Percentiles rank a stretch among this genome's conserved stretches.
These are phyloP conservation scores for Syngnathus acus DNA, from an alignment of 2,797 vertebrate genomes.

Conservation along the genomic window DNA sequence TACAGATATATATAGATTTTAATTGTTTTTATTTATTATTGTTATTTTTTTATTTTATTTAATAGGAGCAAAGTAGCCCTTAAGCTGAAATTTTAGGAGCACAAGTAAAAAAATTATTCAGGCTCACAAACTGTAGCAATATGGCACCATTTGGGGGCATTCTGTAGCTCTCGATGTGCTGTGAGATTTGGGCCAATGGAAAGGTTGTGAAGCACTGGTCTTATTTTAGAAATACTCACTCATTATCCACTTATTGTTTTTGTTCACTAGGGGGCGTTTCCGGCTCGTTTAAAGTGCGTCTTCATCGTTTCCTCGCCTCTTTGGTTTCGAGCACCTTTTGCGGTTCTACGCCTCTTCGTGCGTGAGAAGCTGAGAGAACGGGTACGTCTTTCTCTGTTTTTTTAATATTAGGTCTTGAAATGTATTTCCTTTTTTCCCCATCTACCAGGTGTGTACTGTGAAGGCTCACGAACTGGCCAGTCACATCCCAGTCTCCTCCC, in stretches of 20 bases:
- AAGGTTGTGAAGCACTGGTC: not conserved
- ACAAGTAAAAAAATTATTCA: too few species aligned
- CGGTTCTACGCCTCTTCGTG: slow-evolving; percentile 78
- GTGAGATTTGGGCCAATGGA: not conserved
- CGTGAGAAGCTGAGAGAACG: slow-evolving; percentile 79
- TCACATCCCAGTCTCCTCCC: slow-evolving; percentile 76
- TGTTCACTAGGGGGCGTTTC: slow-evolving; percentile 75
- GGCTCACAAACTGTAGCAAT: too few species aligned
- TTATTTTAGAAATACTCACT: not conserved
- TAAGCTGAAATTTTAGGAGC: too few species aligned
- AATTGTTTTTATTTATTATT: too few species aligned
- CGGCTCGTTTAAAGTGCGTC: slow-evolving; percentile 80
- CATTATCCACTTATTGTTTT: slow-evolving; percentile 4
- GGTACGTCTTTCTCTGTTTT: slow-evolving; percentile 49
- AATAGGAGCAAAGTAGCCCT: too few species aligned
- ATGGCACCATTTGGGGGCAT: not conserved
- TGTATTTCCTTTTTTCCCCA: not conserved
- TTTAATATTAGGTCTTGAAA: not conserved
- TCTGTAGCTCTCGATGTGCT: not conserved
- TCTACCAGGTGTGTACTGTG: slow-evolving; percentile 74
- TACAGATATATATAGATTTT: too few species aligned
- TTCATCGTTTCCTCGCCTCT: slow-evolving; percentile 82
- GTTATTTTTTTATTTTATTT: too few species aligned
- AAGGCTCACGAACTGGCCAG: slow-evolving; percentile 73
- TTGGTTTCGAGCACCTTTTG: slow-evolving; percentile 81